These are phyloP conservation scores for Morone saxatilis DNA, from an alignment of 2,113 vertebrate genomes.

Conservation along the genomic window DNA sequence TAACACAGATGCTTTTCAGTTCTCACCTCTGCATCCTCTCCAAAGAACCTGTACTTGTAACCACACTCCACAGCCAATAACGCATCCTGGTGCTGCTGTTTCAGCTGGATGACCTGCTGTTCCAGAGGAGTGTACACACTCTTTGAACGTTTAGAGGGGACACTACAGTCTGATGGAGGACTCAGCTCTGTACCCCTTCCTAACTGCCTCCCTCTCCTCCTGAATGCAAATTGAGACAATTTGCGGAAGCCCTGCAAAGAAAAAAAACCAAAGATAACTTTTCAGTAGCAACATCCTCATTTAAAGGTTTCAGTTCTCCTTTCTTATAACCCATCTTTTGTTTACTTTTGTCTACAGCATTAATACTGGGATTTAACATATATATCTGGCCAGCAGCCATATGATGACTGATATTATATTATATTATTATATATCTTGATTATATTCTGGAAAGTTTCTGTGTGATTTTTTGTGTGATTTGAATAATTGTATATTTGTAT, in stretches of 20 bases:
- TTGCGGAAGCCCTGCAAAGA: slow-evolving; percentile 53
- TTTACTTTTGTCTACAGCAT: background rate
- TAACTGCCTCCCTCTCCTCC: slow-evolving; percentile 14
- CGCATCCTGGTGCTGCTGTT: slow-evolving; percentile 89
- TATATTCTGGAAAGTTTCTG: no score
- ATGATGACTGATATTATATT: no score
- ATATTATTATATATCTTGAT: no score
- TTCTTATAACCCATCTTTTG: background rate
- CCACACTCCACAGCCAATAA: slow-evolving; percentile 96
- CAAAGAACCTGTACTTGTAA: slow-evolving; percentile 99
- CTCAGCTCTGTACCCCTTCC: background rate
- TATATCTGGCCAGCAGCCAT: no score
- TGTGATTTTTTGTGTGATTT: no score
- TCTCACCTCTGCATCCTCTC: slow-evolving; percentile 96
- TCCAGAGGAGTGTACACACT: slow-evolving; percentile 90
- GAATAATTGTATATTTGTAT: no score
- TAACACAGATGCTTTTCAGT: background rate
- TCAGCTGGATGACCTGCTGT: slow-evolving; percentile 93
- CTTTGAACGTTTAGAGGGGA: slow-evolving; percentile 86
- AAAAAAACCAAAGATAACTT: background rate
- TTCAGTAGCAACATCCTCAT: background rate
- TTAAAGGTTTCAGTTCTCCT: background rate
- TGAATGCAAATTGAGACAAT: slow-evolving; percentile 81
- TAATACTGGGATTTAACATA: background rate
- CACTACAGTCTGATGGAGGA: slow-evolving; percentile 63